Percentiles rank a stretch among this genome's conserved stretches.
These are phyloP conservation scores for Tachuris rubrigastra DNA, from an alignment of 2,113 vertebrate genomes.

Conservation along the genomic window DNA sequence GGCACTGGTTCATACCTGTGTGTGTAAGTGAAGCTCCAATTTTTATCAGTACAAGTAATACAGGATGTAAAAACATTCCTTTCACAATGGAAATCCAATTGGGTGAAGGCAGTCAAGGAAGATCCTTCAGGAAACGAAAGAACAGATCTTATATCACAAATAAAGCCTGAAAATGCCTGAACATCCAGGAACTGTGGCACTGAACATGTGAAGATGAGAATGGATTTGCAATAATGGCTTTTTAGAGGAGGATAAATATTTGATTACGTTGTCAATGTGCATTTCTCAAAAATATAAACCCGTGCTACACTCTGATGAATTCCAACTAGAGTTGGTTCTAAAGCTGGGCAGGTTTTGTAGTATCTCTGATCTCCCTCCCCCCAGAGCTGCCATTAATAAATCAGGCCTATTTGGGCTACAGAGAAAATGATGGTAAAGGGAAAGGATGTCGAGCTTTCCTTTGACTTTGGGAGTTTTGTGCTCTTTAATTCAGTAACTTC, in stretches of 20 bases:
- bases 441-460: background rate
- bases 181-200: background rate
- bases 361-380: background rate
- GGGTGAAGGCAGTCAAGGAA: background rate
- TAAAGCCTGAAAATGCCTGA: background rate
- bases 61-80: background rate
- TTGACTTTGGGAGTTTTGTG: background rate
- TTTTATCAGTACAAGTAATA: background rate
- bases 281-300: background rate
- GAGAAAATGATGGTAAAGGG: background rate
- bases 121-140: background rate
- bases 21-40: accelerated
- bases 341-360: background rate
- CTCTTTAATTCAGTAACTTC: background rate
- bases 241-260: background rate
- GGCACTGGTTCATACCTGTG: background rate
- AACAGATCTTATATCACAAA: background rate
- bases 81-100: background rate
- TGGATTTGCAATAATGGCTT: background rate
- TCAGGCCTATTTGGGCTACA: background rate
- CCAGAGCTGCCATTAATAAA: background rate
- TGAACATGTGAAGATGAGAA: background rate
- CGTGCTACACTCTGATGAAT: background rate
- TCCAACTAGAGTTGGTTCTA: background rate
- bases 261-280: background rate